Evolutionary conservation across 2,113 vertebrate genomes (phyloP).

Genomic region (Promerops cafer): DNA sequence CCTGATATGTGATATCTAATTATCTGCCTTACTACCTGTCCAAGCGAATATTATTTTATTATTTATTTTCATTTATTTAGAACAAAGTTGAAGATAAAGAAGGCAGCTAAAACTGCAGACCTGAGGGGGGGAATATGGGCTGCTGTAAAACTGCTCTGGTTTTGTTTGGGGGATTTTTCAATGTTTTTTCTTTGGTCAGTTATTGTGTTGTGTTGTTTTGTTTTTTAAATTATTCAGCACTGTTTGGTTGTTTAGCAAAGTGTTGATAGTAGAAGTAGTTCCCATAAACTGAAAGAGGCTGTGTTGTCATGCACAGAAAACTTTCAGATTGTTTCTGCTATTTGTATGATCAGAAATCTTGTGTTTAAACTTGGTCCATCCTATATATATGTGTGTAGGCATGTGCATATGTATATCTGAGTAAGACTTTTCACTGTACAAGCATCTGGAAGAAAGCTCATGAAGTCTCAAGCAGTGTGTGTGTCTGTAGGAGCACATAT

Average conservation of each 20-base stretch:
- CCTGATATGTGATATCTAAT: neutral
- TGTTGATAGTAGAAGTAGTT: neutral
- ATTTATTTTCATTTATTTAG: neutral
- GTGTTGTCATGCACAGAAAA: neutral
- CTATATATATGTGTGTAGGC: rapidly evolving
- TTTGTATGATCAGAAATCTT: neutral
- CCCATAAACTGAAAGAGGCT: neutral
- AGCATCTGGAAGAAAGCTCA: neutral
- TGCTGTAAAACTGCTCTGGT: neutral
- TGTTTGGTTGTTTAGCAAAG: neutral
- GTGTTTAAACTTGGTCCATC: neutral
- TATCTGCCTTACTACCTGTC: neutral
- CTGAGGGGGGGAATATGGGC: neutral
- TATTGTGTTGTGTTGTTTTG: neutral
- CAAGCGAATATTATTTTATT: neutral
- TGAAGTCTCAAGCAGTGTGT: neutral
- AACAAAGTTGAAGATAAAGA: neutral
- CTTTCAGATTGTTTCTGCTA: neutral
- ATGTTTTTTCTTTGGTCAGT: neutral
- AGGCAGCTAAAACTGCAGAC: neutral
- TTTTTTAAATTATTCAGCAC: neutral
- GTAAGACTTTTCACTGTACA: neutral
- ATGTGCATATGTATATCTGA: neutral
- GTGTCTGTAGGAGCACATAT: neutral
- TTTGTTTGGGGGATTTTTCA: neutral